Base-by-base conservation (phyloP, 2,113 vertebrate genomes). In the Tretioscincus oriximinensis region DNA sequence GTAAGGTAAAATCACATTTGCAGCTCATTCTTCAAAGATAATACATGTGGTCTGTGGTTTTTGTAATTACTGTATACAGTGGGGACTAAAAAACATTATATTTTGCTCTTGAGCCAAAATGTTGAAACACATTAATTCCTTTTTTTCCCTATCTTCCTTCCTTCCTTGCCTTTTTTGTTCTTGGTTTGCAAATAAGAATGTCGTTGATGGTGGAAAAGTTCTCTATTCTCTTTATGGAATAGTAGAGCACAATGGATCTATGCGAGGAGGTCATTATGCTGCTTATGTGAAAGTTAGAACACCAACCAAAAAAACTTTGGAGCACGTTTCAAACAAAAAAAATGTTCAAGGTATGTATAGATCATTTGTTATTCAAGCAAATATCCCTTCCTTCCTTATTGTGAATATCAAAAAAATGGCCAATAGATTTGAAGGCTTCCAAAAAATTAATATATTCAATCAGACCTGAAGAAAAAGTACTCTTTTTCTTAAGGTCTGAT, bases 181-280 rank as follows among this genome's bases (percentile, higher is more conserved):
- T 18, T 90, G 73, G 35, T 82, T 47, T 88, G 81, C 77, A 45
- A 73, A 66, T 69, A 88, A 99, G 98, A 98, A 97, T 29, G 94
- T 97, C 35, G 90, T 85, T 1, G 91, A 95, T 2, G 95, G 95
- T 68, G 95, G 96, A 77, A 93, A 94, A 78, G 97, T 99, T 88
- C 94, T 97, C 1, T 99, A 98, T n/a, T 96, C 95, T 68, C 96
- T 99, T 18, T 99, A 99, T 26, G 98, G 98, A 85, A 96, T 99
- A 85, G 98, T 99, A 35, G 98, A 99, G 77, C 98, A 99, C 65
- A 98, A 96, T 1, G 98, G 98, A 60, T 99, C 98, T 0, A 99
- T 99, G 98, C 95, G 96, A 72, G 98, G 96, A 7, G 98, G 98
- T 7, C 98, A 99, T 86, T 99, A 99, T 75, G 94, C 97, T 0